A percentile compares a stretch with the other conserved stretches of the same genome.
Conservation (phyloP, 2,888 invertebrate species). For the Acanthosepion esculentum region DNA sequence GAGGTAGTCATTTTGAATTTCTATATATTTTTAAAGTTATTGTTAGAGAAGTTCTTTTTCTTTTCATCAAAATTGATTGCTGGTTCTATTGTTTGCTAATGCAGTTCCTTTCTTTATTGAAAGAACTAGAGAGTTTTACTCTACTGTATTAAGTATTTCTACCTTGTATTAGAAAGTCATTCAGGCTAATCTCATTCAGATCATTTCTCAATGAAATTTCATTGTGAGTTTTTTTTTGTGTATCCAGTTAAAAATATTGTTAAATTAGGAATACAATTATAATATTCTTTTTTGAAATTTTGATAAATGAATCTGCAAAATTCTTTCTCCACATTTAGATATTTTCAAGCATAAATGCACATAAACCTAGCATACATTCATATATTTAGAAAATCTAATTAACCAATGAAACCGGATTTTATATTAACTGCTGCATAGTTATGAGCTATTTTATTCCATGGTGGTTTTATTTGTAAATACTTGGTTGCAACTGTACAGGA, state of each 20-base stretch:
- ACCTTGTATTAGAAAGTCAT: not conserved
- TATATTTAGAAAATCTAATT: not conserved
- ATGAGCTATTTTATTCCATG: too few species aligned
- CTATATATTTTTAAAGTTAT: not conserved
- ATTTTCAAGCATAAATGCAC: not conserved
- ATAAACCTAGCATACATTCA: not conserved
- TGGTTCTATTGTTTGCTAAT: not conserved
- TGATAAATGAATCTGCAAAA: not conserved
- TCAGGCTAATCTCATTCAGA: not conserved
- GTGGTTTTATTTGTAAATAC: too few species aligned
- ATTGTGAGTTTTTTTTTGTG: not conserved
- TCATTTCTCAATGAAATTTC: not conserved
- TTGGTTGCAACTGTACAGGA: too few species aligned
- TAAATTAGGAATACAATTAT: not conserved
- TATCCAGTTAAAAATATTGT: not conserved
- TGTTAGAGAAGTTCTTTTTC: not conserved
- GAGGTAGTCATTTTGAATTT: too few species aligned
- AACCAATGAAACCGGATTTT: too few species aligned
- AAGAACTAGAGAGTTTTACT: not conserved
- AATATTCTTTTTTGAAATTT: not conserved
- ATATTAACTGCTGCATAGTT: too few species aligned
- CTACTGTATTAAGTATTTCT: not conserved
- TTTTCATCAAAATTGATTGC: not conserved
- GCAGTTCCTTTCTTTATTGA: slow-evolving; percentile 15
- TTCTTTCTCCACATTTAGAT: not conserved